These are phyloP conservation scores for Chrysolina americana DNA, from an alignment of 2,888 invertebrate species.

Conservation along the genomic window DNA sequence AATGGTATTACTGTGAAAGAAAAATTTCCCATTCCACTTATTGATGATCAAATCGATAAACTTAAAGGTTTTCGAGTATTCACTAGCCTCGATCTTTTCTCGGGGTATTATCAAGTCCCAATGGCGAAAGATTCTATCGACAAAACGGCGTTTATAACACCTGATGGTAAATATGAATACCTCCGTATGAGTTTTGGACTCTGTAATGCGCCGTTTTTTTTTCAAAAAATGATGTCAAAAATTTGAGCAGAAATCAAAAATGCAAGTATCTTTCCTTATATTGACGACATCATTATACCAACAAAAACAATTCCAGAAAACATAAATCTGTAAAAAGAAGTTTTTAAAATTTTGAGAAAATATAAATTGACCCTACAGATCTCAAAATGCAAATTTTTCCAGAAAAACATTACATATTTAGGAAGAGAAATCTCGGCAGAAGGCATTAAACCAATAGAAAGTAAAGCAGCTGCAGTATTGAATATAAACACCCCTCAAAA, in stretches of 20 bases:
- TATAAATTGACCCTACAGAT: slow-evolving; percentile 48
- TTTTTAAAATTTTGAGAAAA: slow-evolving; percentile 13
- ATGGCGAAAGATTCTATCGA: slow-evolving; percentile 52
- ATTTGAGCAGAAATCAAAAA: slow-evolving; percentile 47
- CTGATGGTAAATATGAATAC: slow-evolving; percentile 59
- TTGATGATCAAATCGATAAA: slow-evolving; percentile 45
- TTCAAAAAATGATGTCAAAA: slow-evolving; percentile 56
- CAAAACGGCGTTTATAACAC: slow-evolving; percentile 61
- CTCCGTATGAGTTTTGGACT: slow-evolving; percentile 59
- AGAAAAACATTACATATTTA: no score
- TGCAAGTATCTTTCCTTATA: slow-evolving; percentile 39
- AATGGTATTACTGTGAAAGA: slow-evolving; percentile 42
- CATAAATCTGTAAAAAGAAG: no score
- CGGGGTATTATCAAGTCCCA: slow-evolving; percentile 59
- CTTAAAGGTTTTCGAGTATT: slow-evolving; percentile 50
- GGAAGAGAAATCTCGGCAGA: slow-evolving; percentile 48
- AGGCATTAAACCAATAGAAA: slow-evolving; percentile 47
- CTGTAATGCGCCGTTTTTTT: slow-evolving; percentile 58
- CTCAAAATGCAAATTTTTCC: slow-evolving; percentile 46
- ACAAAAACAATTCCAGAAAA: no score
- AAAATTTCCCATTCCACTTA: slow-evolving; percentile 40
- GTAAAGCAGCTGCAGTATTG: slow-evolving; percentile 46
- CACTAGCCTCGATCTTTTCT: slow-evolving; percentile 54
- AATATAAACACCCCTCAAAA: slow-evolving; percentile 41
- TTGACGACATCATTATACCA: slow-evolving; percentile 51